Percentiles rank a stretch among this genome's conserved stretches.
These are phyloP conservation scores for Drosophila peninsularis DNA, from an alignment of 2,888 invertebrate genomes.

Conservation along the genomic window DNA sequence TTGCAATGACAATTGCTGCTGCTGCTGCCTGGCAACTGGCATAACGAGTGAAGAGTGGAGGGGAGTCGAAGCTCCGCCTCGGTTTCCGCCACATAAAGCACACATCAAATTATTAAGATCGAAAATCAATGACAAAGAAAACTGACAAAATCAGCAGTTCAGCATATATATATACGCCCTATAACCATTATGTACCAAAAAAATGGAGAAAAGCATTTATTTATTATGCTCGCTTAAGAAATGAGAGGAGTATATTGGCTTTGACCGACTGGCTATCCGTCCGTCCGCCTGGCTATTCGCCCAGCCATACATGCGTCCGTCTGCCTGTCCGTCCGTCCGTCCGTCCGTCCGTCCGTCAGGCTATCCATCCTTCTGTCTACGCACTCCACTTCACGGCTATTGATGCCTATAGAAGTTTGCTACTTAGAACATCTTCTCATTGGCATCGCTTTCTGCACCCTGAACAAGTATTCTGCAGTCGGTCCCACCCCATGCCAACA, in stretches of 20 bases:
- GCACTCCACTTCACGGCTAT: no score
- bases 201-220: neutral
- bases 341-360: no score
- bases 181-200: neutral
- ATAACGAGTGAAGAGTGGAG: conserved; percentile 15
- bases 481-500: neutral
- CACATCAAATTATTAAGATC: conserved; percentile 75
- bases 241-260: neutral
- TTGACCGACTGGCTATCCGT: no score
- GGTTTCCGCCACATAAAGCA: conserved; percentile 71
- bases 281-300: no score
- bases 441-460: no score
- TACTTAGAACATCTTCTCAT: no score
- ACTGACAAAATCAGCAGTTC: conserved; percentile 72
- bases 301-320: no score
- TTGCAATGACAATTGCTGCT: conserved; percentile 61
- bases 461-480: neutral
- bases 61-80: conserved; percentile 21
- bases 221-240: neutral
- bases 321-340: no score
- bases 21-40: conserved; percentile 12
- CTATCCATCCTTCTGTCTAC: no score
- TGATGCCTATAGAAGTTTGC: no score
- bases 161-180: neutral
- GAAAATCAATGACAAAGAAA: conserved; percentile 75